A percentile compares a stretch with the other conserved stretches of the same genome.
These are phyloP conservation scores for Rafetus swinhoei DNA, from an alignment of 2,113 vertebrate genomes.

Conservation along the genomic window DNA sequence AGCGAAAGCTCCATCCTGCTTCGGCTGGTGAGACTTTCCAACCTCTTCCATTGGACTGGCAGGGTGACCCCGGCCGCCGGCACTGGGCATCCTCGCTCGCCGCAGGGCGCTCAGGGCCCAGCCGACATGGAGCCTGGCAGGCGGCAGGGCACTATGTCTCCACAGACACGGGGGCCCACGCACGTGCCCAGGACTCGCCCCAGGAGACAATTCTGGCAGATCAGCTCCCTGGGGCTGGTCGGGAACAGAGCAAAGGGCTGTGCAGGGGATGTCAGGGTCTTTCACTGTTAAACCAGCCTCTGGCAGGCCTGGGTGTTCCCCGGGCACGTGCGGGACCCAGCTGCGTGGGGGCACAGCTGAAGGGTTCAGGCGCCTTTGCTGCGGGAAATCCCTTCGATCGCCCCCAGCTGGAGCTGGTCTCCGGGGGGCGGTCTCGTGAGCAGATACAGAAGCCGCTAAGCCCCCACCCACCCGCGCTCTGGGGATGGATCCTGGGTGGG, in stretches of 20 bases:
- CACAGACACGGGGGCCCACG: no score
- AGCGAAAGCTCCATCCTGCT: no score
- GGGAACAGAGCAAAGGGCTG: neutral
- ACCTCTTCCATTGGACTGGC: neutral
- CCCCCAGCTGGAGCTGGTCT: neutral
- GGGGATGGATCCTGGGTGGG: neutral
- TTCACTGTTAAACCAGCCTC: neutral
- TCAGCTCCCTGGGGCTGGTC: neutral
- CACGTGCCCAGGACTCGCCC: neutral
- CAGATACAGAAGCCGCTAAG: neutral
- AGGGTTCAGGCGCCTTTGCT: neutral
- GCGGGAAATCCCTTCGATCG: neutral
- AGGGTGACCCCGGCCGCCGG: neutral
- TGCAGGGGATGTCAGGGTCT: neutral
- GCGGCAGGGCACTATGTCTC: neutral
- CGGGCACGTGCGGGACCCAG: rapidly evolving
- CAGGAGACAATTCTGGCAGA: neutral
- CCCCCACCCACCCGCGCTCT: neutral
- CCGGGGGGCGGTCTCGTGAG: neutral
- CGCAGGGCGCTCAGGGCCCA: neutral
- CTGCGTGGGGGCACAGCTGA: rapidly evolving
- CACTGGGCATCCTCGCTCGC: neutral
- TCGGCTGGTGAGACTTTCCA: neutral
- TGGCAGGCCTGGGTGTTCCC: neutral
- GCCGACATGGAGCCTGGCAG: neutral